These are phyloP conservation scores for Cephalotes varians DNA, from an alignment of 2,888 invertebrate species.

Conservation along the genomic window DNA sequence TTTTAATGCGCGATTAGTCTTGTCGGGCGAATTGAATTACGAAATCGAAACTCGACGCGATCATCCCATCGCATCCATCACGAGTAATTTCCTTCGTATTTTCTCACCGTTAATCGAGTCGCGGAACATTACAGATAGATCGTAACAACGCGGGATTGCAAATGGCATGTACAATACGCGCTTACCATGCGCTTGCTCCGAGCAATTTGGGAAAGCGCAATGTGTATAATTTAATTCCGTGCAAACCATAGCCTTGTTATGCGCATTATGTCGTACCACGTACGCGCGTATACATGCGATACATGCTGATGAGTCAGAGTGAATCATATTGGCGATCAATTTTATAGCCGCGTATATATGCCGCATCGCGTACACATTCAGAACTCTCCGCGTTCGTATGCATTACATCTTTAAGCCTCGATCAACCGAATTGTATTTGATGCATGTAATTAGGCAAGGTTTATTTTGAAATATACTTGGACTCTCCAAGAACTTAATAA, in stretches of 20 bases:
- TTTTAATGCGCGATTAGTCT: neutral
- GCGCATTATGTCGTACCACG: slow-evolving; percentile 49
- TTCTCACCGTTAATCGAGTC: slow-evolving; percentile 46
- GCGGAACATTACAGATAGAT: slow-evolving; percentile 32
- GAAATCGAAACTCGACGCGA: neutral
- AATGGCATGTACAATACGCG: slow-evolving; percentile 16
- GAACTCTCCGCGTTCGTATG: neutral
- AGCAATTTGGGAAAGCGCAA: slow-evolving; percentile 54
- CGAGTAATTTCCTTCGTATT: slow-evolving; percentile 16
- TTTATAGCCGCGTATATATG: slow-evolving; percentile 33
- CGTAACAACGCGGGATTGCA: slow-evolving; percentile 28
- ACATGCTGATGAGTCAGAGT: slow-evolving; percentile 53
- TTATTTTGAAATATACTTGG: neutral
- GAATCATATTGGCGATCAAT: slow-evolving; percentile 56
- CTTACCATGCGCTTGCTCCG: slow-evolving; percentile 26
- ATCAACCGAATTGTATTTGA: neutral
- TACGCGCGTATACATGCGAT: slow-evolving; percentile 48
- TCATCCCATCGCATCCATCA: neutral
- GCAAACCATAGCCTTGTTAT: slow-evolving; percentile 55
- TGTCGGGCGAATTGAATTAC: neutral
- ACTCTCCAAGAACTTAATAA: neutral
- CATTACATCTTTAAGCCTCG: slow-evolving; percentile 7
- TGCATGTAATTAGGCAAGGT: neutral
- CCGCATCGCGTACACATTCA: neutral
- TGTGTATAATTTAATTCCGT: slow-evolving; percentile 56